Evolutionary conservation across 1,140 invertebrate species (phyloP).

Genomic region (Ceratina australensis): DNA sequence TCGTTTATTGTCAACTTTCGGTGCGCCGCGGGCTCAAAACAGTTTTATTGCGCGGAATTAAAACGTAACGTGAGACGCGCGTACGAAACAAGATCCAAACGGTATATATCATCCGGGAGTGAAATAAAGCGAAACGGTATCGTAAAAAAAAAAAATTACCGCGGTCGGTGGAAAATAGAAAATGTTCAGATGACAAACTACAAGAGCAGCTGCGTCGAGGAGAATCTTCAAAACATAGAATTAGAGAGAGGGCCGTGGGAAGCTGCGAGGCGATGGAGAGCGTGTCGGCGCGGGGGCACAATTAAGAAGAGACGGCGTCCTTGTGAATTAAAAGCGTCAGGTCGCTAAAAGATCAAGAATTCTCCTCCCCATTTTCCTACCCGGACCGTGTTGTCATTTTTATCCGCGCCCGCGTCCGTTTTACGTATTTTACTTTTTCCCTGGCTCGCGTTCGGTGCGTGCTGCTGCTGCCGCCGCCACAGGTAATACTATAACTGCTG

Average conservation of each 20-base stretch:
- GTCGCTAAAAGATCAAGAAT: conserved; percentile 74
- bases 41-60: conserved; percentile 13
- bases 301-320: conserved; percentile 69
- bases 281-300: conserved; percentile 35
- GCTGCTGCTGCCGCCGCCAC: not conserved
- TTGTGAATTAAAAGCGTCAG: conserved; percentile 74
- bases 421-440: no score
- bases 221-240: conserved; percentile 44
- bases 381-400: conserved; percentile 37
- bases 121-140: not conserved
- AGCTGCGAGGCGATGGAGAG: conserved; percentile 21
- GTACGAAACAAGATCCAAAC: not conserved
- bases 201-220: conserved; percentile 16
- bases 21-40: not conserved
- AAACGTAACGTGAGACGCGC: conserved; percentile 4
- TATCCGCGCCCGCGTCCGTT: not conserved
- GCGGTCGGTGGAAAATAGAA: conserved; percentile 9
- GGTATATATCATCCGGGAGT: not conserved
- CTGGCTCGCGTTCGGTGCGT: not conserved
- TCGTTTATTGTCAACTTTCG: not conserved
- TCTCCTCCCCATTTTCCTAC: conserved; percentile 57
- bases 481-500: conserved; percentile 19
- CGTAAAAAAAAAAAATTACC: conserved; percentile 5
- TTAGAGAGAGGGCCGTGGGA: conserved; percentile 48
- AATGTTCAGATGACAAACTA: conserved; percentile 27